These are phyloP conservation scores for Todus mexicanus DNA, from an alignment of 2,797 vertebrate species.

Conservation along the genomic window DNA sequence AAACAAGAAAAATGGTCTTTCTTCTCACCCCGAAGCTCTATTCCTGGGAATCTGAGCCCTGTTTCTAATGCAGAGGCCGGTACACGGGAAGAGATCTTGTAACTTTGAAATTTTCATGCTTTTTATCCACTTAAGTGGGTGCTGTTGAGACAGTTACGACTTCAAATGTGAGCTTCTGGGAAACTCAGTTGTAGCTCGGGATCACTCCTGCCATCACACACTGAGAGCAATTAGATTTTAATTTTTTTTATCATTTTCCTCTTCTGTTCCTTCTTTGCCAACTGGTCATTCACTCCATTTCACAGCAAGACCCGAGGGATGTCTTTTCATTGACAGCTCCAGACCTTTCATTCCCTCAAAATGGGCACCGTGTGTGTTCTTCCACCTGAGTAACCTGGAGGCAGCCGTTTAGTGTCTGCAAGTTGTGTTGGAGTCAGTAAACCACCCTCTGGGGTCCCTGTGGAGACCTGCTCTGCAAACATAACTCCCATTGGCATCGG, in stretches of 20 bases:
- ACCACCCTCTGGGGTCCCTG: not conserved
- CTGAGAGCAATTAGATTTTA: not conserved
- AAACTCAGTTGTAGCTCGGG: not conserved
- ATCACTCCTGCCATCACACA: not conserved
- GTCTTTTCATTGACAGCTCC: not conserved
- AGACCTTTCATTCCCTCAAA: not conserved
- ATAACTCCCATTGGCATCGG: not conserved
- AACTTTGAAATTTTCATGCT: not conserved
- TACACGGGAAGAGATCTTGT: not conserved
- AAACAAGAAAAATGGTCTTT: not conserved
- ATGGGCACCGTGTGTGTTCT: not conserved
- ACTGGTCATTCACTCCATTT: constrained; percentile 30
- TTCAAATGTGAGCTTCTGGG: not conserved
- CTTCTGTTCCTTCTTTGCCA: not conserved
- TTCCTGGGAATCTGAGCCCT: not conserved
- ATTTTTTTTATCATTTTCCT: not conserved
- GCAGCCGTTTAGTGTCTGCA: not conserved
- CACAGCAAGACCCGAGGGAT: not conserved
- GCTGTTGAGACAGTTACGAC: not conserved
- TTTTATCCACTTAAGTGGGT: not conserved
- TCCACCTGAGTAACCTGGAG: constrained; percentile 3
- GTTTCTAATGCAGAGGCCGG: not conserved
- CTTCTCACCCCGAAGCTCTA: not conserved
- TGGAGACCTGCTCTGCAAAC: not conserved
- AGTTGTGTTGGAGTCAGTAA: not conserved